A percentile compares a stretch with the other conserved stretches of the same genome.
These are phyloP conservation scores for Amblyopsis rosae DNA, from an alignment of 2,113 vertebrate genomes.

Conservation along the genomic window DNA sequence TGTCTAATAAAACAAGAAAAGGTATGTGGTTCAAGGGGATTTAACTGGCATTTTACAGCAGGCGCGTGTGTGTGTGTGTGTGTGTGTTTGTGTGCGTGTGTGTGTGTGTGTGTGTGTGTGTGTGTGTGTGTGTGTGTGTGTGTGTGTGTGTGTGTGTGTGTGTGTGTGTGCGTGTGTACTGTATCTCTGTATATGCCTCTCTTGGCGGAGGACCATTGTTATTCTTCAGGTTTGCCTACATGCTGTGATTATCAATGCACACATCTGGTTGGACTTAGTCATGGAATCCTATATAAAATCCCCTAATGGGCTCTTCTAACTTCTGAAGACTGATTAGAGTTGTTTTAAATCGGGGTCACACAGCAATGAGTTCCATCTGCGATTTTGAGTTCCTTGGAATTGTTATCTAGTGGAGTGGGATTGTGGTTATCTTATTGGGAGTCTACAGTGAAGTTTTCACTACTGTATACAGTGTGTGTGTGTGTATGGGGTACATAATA, in stretches of 20 bases:
- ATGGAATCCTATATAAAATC: slow-evolving; percentile 73
- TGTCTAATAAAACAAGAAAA: slow-evolving; percentile 3
- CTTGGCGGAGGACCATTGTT: slow-evolving; percentile 34
- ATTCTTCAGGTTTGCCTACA: slow-evolving; percentile 45
- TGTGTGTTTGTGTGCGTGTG: not conserved
- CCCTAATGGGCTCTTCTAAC: slow-evolving; percentile 70
- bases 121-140: too few species aligned
- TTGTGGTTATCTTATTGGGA: not conserved
- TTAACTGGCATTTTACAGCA: not conserved
- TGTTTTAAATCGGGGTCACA: slow-evolving; percentile 67
- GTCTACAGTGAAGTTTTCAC: not conserved
- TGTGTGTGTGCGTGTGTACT: slow-evolving; percentile 44
- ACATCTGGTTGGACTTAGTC: slow-evolving; percentile 77
- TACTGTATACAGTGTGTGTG: slow-evolving; percentile 26
- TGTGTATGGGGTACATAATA: slow-evolving; percentile 20
- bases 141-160: slow-evolving; percentile 1
- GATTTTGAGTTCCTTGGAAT: slow-evolving; percentile 58
- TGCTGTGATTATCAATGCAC: slow-evolving; percentile 68
- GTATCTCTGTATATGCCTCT: slow-evolving; percentile 24
- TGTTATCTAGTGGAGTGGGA: slow-evolving; percentile 14
- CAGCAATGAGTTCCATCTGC: slow-evolving; percentile 72
- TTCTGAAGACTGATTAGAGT: slow-evolving; percentile 73
- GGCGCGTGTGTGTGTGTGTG: not conserved
- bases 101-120: slow-evolving; percentile 34
- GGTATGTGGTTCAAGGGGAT: slow-evolving; percentile 9